phyloP scores from a whole-genome alignment of 2,888 invertebrate genomes.

The Trachelus iudaicus region DNA sequence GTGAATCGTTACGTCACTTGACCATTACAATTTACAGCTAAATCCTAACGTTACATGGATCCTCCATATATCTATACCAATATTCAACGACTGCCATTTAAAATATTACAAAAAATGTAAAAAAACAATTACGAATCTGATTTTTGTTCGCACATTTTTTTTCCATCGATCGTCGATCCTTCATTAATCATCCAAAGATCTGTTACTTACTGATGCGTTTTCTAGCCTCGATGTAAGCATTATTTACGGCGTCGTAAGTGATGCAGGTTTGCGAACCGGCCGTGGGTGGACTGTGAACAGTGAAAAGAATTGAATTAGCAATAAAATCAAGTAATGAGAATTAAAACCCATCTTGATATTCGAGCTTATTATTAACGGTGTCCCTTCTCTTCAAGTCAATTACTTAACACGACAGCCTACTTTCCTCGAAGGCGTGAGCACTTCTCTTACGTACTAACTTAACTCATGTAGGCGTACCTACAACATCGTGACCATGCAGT shows the following conservation, averaged over 20 bases:
- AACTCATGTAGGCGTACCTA: neutral
- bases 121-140: neutral
- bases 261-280: constrained; percentile 81
- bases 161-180: constrained; percentile 4
- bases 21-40: no score
- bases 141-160: neutral
- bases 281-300: constrained; percentile 63
- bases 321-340: constrained; percentile 16
- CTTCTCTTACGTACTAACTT: neutral
- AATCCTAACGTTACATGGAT: no score
- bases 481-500: neutral
- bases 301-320: neutral
- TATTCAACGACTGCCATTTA: neutral
- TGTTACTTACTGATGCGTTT: constrained; percentile 85
- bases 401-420: constrained; percentile 35
- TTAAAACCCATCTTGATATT: constrained; percentile 24
- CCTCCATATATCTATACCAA: no score
- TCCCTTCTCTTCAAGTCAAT: constrained; percentile 23
- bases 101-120: neutral
- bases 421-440: constrained; percentile 19
- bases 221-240: constrained; percentile 87
- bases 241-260: constrained; percentile 89
- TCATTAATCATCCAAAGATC: constrained; percentile 10
- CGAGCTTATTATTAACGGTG: neutral
- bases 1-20: neutral